Percentiles rank a stretch among this genome's conserved stretches.
phyloP scores from a whole-genome alignment of 2,888 invertebrate genomes.

The Tubulanus polymorphus region DNA sequence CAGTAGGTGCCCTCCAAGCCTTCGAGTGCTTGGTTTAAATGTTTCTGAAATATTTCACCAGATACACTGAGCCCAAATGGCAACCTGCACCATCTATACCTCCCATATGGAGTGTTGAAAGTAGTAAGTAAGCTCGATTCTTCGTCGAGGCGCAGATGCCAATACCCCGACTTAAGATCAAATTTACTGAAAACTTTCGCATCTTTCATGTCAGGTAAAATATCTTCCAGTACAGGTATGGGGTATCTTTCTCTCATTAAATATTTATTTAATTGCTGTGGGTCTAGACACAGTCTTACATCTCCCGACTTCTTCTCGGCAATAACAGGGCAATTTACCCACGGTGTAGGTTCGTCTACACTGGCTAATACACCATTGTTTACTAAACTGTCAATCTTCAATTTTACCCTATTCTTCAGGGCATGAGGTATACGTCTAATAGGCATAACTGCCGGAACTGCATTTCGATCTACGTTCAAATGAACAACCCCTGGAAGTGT shows the following conservation, averaged over 20 bases:
- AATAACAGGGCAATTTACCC: slow-evolving; percentile 18
- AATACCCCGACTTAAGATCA: slow-evolving; percentile 19
- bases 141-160: slow-evolving; percentile 19
- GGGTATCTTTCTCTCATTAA: slow-evolving; percentile 15
- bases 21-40: slow-evolving; percentile 14
- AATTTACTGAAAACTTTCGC: slow-evolving; percentile 19
- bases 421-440: slow-evolving; percentile 1
- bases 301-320: slow-evolving; percentile 14
- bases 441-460: not conserved
- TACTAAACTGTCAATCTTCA: slow-evolving; percentile 2
- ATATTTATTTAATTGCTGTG: slow-evolving; percentile 13
- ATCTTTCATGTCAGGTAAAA: slow-evolving; percentile 16
- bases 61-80: slow-evolving; percentile 21
- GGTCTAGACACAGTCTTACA: slow-evolving; percentile 9
- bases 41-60: slow-evolving; percentile 21
- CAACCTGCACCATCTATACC: slow-evolving; percentile 20
- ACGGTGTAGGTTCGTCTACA: slow-evolving; percentile 18
- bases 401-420: not conserved
- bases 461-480: not conserved
- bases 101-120: slow-evolving; percentile 17
- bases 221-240: slow-evolving; percentile 20
- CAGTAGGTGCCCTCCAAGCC: slow-evolving; percentile 19
- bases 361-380: slow-evolving; percentile 13
- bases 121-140: slow-evolving; percentile 20
- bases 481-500: not conserved